Conservation (phyloP, 2,888 invertebrate species). For the Griposia aprilina region DNA sequence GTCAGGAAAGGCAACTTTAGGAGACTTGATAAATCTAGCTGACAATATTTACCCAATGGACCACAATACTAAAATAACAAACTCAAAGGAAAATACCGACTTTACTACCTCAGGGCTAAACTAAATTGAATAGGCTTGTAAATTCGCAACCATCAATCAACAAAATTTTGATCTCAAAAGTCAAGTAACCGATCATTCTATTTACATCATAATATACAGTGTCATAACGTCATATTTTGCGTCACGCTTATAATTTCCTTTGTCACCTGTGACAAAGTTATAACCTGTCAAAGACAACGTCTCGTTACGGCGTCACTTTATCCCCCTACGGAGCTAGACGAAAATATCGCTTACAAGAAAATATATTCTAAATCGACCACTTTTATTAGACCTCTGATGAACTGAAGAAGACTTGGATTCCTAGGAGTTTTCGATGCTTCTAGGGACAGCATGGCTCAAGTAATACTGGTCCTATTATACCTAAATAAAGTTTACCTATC, state of each 20-base stretch:
- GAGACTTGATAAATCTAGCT: no score
- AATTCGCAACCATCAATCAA: background rate
- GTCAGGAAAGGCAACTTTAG: background rate
- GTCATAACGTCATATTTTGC: slow-evolving; percentile 48
- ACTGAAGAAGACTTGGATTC: slow-evolving; percentile 45
- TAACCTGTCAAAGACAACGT: slow-evolving; percentile 83
- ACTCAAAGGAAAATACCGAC: background rate
- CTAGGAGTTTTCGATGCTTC: slow-evolving; percentile 25
- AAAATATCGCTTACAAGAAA: slow-evolving; percentile 85
- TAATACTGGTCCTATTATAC: slow-evolving; percentile 77
- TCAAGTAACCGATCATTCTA: slow-evolving; percentile 10
- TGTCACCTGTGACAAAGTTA: slow-evolving; percentile 80
- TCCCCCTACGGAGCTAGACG: slow-evolving; percentile 72
- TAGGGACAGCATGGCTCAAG: slow-evolving; percentile 55
- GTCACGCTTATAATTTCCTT: slow-evolving; percentile 72
- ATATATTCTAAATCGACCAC: slow-evolving; percentile 78
- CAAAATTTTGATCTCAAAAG: background rate
- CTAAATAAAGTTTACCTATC: slow-evolving; percentile 67
- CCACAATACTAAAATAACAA: background rate
- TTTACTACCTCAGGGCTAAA: background rate
- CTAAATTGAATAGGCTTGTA: background rate
- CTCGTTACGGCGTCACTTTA: slow-evolving; percentile 81
- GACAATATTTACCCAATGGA: background rate
- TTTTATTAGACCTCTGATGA: slow-evolving; percentile 69
- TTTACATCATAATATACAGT: slow-evolving; percentile 13